phyloP scores from a whole-genome alignment of 2,113 vertebrate genomes.

The Nematolebias whitei region DNA sequence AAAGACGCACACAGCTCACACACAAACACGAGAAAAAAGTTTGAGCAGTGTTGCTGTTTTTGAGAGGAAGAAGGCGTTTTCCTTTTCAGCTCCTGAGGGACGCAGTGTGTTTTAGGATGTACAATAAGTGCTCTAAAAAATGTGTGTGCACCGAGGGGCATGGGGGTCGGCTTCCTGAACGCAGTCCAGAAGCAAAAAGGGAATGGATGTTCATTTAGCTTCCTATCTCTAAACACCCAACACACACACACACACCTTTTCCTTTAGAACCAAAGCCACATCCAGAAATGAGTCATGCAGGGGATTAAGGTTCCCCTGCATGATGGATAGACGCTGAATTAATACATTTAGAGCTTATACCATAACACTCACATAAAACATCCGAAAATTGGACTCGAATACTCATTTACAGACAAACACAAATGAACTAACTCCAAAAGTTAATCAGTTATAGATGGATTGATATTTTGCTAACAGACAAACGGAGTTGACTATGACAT shows the following conservation, averaged over 20 bases:
- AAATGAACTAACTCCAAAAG: no score
- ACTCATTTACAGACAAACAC: no score
- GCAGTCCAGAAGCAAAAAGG: conserved; percentile 57
- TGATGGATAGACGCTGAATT: conserved; percentile 23
- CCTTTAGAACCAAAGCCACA: conserved; percentile 57
- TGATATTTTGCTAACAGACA: no score
- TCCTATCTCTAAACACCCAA: conserved; percentile 22
- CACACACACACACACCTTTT: conserved; percentile 28
- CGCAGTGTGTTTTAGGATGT: conserved; percentile 69
- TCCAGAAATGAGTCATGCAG: conserved; percentile 25
- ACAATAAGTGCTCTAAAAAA: conserved; percentile 62
- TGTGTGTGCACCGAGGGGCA: conserved; percentile 32
- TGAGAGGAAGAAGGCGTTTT: conserved; percentile 73
- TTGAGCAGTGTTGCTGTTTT: conserved; percentile 31
- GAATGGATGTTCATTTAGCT: conserved; percentile 47
- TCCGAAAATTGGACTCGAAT: no score
- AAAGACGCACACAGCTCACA: conserved; percentile 6
- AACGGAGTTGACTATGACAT: no score
- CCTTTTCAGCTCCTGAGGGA: conserved; percentile 62
- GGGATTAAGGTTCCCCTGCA: conserved; percentile 27
- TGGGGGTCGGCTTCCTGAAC: conserved; percentile 60
- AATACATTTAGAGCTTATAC: conserved; percentile 4
- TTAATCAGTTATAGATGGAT: no score
- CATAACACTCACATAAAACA: no score
- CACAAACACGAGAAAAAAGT: conserved; percentile 19